These are phyloP conservation scores for Berghia stephanieae DNA, from an alignment of 1,140 invertebrate species.

Conservation along the genomic window DNA sequence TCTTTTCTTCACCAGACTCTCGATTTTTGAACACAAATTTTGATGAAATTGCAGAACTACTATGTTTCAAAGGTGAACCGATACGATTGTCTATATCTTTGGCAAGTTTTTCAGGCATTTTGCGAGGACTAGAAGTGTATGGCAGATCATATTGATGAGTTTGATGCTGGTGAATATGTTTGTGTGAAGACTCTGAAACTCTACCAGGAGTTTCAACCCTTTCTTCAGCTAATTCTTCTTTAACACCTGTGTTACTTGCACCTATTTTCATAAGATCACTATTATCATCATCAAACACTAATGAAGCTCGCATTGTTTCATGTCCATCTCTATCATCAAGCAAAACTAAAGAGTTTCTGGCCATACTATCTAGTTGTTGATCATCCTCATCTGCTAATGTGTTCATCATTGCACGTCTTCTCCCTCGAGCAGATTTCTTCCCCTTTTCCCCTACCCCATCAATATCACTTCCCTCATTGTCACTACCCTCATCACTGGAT, in stretches of 20 bases:
- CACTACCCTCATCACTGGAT: slow-evolving; percentile 56
- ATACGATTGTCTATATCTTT: slow-evolving; percentile 59
- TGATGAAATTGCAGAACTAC: slow-evolving; percentile 44
- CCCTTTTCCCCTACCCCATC: slow-evolving; percentile 43
- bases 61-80: slow-evolving; percentile 45
- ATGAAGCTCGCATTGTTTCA: slow-evolving; percentile 45
- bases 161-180: slow-evolving; percentile 20
- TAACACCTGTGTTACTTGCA: slow-evolving; percentile 26
- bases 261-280: slow-evolving; percentile 36
- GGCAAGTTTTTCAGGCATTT: slow-evolving; percentile 57
- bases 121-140: slow-evolving; percentile 48
- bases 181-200: slow-evolving; percentile 9
- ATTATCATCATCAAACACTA: slow-evolving; percentile 55
- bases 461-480: slow-evolving; percentile 44
- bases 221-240: slow-evolving; percentile 26
- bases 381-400: slow-evolving; percentile 59
- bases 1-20: slow-evolving; percentile 52
- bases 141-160: slow-evolving; percentile 17
- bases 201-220: slow-evolving; percentile 27
- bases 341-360: slow-evolving; percentile 53
- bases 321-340: slow-evolving; percentile 51
- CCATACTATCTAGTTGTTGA: slow-evolving; percentile 52
- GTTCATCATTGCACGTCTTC: slow-evolving; percentile 44
- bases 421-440: slow-evolving; percentile 37
- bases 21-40: slow-evolving; percentile 53